A percentile compares a stretch with the other conserved stretches of the same genome.
These are phyloP conservation scores for Pachliopta kotzebuea DNA, from an alignment of 2,888 invertebrate genomes.

Conservation along the genomic window DNA sequence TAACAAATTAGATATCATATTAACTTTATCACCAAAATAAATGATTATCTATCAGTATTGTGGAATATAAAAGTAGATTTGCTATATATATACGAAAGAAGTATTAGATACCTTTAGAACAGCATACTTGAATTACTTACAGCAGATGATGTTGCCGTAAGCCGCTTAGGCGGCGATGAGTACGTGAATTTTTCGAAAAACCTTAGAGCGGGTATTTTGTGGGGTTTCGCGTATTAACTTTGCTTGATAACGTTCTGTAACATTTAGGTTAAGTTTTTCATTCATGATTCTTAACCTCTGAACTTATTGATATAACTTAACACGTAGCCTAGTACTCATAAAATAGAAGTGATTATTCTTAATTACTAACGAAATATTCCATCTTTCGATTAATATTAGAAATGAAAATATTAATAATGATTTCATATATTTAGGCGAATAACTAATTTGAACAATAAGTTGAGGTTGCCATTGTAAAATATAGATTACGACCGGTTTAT, in stretches of 20 bases:
- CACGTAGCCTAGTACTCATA: too few relatives aligned
- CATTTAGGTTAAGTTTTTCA: neutral
- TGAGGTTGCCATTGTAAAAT: neutral
- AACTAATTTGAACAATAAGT: too few relatives aligned
- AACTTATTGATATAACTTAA: too few relatives aligned
- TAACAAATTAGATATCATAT: too few relatives aligned
- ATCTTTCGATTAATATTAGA: too few relatives aligned
- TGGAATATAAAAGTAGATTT: neutral
- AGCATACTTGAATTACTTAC: constrained; percentile 1
- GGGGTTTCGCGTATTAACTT: constrained; percentile 12
- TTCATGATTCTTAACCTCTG: neutral
- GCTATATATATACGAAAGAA: neutral
- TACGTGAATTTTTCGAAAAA: constrained; percentile 11
- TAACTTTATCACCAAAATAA: too few relatives aligned
- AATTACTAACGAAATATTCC: too few relatives aligned
- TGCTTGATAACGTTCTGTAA: constrained; percentile 1
- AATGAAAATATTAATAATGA: too few relatives aligned
- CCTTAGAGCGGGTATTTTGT: constrained; percentile 3
- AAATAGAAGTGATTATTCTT: too few relatives aligned
- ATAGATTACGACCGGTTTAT: neutral
- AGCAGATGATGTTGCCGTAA: constrained; percentile 11
- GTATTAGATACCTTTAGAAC: neutral
- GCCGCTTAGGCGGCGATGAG: constrained; percentile 13
- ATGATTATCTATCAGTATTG: too few relatives aligned
- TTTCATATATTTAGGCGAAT: too few relatives aligned